These are phyloP conservation scores for Furcula furcula DNA, from an alignment of 2,888 invertebrate genomes.

Conservation along the genomic window DNA sequence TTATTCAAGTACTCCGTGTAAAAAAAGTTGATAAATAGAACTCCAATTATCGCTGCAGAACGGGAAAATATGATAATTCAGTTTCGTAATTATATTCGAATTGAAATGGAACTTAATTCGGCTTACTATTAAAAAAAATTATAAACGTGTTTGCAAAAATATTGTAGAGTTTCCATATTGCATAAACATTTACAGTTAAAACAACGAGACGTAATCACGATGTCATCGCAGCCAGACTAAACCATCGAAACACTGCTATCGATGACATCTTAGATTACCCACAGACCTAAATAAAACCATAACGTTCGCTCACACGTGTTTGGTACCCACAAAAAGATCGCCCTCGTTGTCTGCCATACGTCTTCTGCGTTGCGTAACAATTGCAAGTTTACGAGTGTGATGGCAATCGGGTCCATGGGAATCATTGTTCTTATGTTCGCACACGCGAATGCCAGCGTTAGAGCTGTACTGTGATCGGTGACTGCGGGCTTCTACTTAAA, in stretches of 20 bases:
- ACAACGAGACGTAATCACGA: no score
- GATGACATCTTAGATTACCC: constrained; percentile 34
- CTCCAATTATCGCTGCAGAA: no score
- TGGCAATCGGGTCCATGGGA: constrained; percentile 73
- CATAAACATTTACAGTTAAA: no score
- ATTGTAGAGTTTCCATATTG: no score
- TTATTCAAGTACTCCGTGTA: no score
- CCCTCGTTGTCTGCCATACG: constrained; percentile 69
- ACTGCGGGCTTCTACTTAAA: constrained; percentile 33
- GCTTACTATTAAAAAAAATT: no score
- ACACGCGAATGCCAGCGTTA: constrained; percentile 65
- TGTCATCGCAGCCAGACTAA: not conserved
- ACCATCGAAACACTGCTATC: not conserved
- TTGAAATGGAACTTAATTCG: no score
- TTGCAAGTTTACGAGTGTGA: constrained; percentile 66
- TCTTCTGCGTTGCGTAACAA: constrained; percentile 67
- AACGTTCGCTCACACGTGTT: constrained; percentile 68
- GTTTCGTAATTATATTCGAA: no score
- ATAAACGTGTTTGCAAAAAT: no score
- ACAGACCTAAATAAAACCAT: constrained; percentile 57
- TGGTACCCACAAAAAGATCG: constrained; percentile 60
- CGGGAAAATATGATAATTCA: no score
- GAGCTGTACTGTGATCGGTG: constrained; percentile 52
- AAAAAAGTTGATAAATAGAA: no score
- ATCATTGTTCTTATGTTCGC: constrained; percentile 66